Evolutionary conservation across 2,888 invertebrate genomes (phyloP), one percentile per base, ranked within the genome.

Genomic region (Trichopria drosophilae): DNA sequence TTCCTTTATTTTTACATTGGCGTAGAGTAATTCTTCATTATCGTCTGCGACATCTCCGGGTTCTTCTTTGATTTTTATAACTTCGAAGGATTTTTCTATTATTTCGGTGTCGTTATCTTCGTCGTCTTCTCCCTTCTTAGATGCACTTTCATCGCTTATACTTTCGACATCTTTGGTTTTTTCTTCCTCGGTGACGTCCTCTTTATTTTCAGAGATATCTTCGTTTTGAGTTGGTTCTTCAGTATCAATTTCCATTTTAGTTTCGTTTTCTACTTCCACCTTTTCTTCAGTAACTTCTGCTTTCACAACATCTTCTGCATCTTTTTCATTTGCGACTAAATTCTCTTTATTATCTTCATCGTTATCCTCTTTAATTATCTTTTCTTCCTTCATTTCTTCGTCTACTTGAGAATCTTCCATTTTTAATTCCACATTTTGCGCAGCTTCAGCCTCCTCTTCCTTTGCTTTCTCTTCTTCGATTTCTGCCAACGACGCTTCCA

Each of bases 161-260:
- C n/a, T n/a, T n/a, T n/a, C n/a, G n/a, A n/a, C n/a, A n/a, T n/a
- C n/a, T n/a, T n/a, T n/a, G n/a, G 28, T 22, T 9, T 12, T 19
- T 20, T 65, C 64, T 5, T 63, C 60, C 4, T 55, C 47, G 9
- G 57, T 59, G 60, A 86, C 86, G 12, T 84, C 64, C 0, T 86
- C 87, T 68, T 89, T 89, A 67, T 84, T 82, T 66, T 88, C 88
- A 59, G 87, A 81, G 74, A 82, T 84, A 16, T 87, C 73, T 39
- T 78, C 77, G 16, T 65, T 65, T n/a, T 62, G 51, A 4, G 55
- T 31, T 82, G 78, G 46, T 83, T 84, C 55, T 83, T 78, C 57
- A 83, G n/a, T 46, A 85, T 85, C 5, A 82, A 82, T 55, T 84
- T 84, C 53, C 85, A 86, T 81, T 41, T 87, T 84, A 49, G 86